phyloP scores from a whole-genome alignment of 2,888 invertebrate genomes.

The Melinopterus prodromus region DNA sequence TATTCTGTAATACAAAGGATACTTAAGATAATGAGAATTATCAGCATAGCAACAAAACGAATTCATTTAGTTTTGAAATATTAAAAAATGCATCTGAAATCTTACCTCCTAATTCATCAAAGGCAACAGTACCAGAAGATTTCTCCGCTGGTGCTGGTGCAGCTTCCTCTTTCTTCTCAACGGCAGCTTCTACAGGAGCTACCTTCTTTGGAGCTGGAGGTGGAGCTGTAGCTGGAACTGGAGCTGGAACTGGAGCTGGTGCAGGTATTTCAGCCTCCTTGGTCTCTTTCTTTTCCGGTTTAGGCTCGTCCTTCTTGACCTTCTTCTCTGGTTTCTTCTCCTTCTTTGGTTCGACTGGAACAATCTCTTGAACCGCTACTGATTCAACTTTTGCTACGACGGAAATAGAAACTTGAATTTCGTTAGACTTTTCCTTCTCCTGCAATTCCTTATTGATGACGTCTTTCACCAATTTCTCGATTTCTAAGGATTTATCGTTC shows the following conservation, averaged over 20 bases:
- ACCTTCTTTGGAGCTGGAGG: conserved; percentile 7
- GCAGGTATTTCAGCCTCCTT: conserved; percentile 47
- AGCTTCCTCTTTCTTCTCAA: conserved; percentile 60
- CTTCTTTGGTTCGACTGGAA: conserved; percentile 54
- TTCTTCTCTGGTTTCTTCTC: conserved; percentile 55
- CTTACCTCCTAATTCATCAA: conserved; percentile 69
- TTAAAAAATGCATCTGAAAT: conserved; percentile 6
- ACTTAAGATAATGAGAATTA: neutral
- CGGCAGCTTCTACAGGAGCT: conserved; percentile 30
- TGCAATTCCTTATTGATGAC: conserved; percentile 61
- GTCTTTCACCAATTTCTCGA: conserved; percentile 63
- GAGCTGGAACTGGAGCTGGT: conserved; percentile 33
- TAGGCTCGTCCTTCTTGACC: conserved; percentile 54
- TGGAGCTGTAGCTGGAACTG: too few relatives aligned
- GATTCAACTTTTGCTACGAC: conserved; percentile 53
- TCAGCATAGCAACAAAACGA: neutral
- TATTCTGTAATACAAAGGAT: too few relatives aligned
- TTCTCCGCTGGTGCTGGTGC: conserved; percentile 35
- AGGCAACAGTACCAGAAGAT: conserved; percentile 59
- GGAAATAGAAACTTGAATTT: conserved; percentile 38
- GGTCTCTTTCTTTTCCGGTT: conserved; percentile 48
- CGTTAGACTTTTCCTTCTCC: conserved; percentile 47
- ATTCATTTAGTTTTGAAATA: neutral
- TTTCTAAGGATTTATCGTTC: conserved; percentile 58
- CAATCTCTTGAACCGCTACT: conserved; percentile 45